Conservation (phyloP, 2,797 vertebrate genomes). For the Myripristis murdjan region DNA sequence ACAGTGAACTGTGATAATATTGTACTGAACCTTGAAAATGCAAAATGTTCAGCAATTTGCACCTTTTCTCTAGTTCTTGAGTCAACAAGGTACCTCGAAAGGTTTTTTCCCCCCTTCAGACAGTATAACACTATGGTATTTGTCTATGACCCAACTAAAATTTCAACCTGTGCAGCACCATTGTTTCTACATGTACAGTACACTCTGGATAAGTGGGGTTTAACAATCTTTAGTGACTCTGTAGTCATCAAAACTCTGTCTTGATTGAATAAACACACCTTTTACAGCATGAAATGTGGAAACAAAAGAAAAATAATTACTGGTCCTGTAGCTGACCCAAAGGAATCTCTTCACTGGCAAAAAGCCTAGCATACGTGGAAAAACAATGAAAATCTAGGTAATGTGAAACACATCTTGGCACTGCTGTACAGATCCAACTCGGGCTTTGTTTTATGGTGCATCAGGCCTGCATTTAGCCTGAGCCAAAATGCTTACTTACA, state of each 20-base stretch:
- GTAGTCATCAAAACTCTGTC: neutral
- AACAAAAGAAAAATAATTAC: too few species aligned
- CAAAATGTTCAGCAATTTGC: conserved; percentile 6
- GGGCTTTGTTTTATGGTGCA: neutral
- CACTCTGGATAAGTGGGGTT: neutral
- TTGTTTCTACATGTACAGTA: neutral
- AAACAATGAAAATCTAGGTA: neutral
- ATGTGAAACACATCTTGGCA: neutral
- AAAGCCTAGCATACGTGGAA: neutral
- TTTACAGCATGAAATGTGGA: neutral
- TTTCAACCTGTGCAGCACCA: neutral
- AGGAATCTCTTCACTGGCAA: neutral
- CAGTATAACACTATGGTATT: neutral
- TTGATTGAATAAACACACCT: neutral
- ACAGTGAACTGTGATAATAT: neutral
- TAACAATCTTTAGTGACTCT: too few species aligned
- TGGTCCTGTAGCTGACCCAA: too few species aligned
- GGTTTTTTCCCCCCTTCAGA: neutral
- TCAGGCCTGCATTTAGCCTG: neutral
- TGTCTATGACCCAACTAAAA: neutral
- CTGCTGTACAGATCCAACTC: neutral
- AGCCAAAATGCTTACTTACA: neutral
- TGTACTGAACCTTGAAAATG: neutral
- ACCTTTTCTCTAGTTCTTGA: neutral
- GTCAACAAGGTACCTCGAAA: neutral